Evolutionary conservation across 2,797 vertebrate genomes (phyloP), one percentile per base, ranked within the genome.

Genomic region (Circus cinereus): DNA sequence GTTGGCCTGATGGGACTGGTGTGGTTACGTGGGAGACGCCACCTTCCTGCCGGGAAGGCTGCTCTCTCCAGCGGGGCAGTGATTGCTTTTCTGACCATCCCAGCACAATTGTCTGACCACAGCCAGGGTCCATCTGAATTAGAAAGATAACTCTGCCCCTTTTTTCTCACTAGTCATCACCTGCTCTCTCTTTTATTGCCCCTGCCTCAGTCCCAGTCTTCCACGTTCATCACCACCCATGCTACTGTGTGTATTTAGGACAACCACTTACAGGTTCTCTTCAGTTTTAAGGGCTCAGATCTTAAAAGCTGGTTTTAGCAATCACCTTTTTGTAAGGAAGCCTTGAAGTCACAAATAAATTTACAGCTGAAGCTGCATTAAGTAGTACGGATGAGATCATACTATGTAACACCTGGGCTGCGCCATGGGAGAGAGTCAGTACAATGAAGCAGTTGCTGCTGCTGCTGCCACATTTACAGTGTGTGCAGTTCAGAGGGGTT

Each of bases 51-150:
- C 0, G 0, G 42, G 42, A 60, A 34, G 29, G 23, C 51, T 75
- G 16, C 17, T 77, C 1, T 34, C 65, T 86, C 32, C 56, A 60
- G 18, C 2, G 0, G 17, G 47, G 29, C 40, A 80, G 38, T 11
- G 23, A 54, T 50, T 77, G 65, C 40, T 82, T 81, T 82, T 51
- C 50, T 63, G 27, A 63, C 34, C 27, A 43, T 48, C 40, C 40
- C 34, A 45, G 16, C 45, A 45, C 45, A 69, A 26, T 32, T 34
- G 27, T 60, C 34, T 74, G 45, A 32, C 67, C 40, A 11, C 32
- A 32, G 8, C n/a, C 40, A 43, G 43, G 34, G 27, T 43, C 20
- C 8, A 1, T 78, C 29, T 43, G 23, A 1, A 0, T 34, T 20
- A 34, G 26, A 36, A 78, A 74, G 43, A 74, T 54, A 85, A 57